A percentile compares a stretch with the other conserved stretches of the same genome.
Conservation (phyloP, 53 echinoderm and acorn worm genomes). For the Patiria pectinifera region DNA sequence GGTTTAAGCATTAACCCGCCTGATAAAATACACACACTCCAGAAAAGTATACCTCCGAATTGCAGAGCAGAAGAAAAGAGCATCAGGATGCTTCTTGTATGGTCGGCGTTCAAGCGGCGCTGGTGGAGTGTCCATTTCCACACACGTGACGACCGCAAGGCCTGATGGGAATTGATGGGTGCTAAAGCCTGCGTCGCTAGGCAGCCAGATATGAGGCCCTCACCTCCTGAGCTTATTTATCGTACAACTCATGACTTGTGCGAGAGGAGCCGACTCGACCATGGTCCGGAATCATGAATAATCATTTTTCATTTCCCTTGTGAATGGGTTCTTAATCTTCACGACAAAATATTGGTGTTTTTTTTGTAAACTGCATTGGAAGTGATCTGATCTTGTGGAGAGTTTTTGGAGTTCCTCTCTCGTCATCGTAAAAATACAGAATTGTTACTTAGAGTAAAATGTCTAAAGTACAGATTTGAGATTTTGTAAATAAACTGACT, state of each 20-base stretch:
- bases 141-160: background rate
- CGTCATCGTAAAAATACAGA: too few species aligned
- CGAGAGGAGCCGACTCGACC: background rate
- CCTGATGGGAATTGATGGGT: background rate
- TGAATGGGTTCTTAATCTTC: background rate
- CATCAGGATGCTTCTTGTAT: background rate
- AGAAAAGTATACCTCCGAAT: background rate
- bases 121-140: background rate
- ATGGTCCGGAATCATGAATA: background rate
- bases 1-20: slow-evolving; percentile 34
- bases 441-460: too few species aligned
- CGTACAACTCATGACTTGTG: background rate
- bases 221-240: background rate
- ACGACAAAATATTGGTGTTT: too few species aligned
- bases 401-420: too few species aligned
- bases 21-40: slow-evolving; percentile 14
- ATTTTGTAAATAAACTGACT: too few species aligned
- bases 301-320: background rate
- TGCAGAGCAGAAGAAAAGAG: background rate
- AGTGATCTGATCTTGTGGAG: too few species aligned
- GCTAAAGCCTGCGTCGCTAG: background rate
- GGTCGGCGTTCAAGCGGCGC: background rate
- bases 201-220: background rate
- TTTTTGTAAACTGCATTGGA: too few species aligned
- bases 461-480: too few species aligned